Conservation (phyloP, 2,888 invertebrate genomes). For the Sipha maydis region DNA sequence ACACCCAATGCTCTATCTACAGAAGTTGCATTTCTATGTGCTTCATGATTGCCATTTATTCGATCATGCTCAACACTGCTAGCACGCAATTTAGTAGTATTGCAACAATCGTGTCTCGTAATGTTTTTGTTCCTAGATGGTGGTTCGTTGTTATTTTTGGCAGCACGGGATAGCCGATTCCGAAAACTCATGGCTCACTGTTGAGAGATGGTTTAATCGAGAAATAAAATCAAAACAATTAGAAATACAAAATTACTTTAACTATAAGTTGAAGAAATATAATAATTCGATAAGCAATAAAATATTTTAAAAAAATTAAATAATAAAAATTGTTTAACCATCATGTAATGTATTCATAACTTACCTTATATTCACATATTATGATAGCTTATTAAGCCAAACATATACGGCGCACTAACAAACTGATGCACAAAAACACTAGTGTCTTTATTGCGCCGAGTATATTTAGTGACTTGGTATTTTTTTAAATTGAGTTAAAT, state of each 20-base stretch:
- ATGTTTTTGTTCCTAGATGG: slow-evolving; percentile 39
- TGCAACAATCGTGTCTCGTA: slow-evolving; percentile 52
- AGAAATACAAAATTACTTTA: background rate
- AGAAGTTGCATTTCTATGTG: slow-evolving; percentile 53
- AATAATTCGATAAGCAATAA: background rate
- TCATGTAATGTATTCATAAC: background rate
- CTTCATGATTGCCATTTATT: slow-evolving; percentile 58
- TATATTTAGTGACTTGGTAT: slow-evolving; percentile 56
- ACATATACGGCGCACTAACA: slow-evolving; percentile 54
- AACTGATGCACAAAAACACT: slow-evolving; percentile 41
- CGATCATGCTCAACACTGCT: slow-evolving; percentile 57
- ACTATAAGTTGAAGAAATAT: background rate
- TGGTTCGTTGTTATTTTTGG: slow-evolving; percentile 59
- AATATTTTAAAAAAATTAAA: background rate
- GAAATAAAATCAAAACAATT: background rate
- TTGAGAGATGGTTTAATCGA: background rate
- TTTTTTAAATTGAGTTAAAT: slow-evolving; percentile 58
- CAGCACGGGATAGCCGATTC: slow-evolving; percentile 58
- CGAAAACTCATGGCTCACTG: slow-evolving; percentile 61
- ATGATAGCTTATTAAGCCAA: slow-evolving; percentile 40
- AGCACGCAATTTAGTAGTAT: slow-evolving; percentile 46
- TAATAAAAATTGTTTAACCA: background rate
- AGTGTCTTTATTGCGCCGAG: slow-evolving; percentile 58
- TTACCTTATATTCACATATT: slow-evolving; percentile 58
- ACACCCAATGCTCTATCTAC: slow-evolving; percentile 52